Evolutionary conservation across 2,888 invertebrate genomes (phyloP), one percentile per base, ranked within the genome.

Genomic region (Drosophila crucigera): DNA sequence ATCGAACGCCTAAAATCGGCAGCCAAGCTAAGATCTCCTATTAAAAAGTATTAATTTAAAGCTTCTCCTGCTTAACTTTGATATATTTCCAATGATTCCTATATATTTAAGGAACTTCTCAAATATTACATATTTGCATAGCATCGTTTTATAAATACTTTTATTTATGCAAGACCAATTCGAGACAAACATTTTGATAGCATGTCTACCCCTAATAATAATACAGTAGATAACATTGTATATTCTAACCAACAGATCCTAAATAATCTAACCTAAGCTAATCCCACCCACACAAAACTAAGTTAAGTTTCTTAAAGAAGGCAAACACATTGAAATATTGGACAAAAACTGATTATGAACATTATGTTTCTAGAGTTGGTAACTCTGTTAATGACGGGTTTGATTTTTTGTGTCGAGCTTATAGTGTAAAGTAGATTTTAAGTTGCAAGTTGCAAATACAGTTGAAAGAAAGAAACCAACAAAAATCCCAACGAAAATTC

Each of bases 401-500:
- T 52, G 35, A 35, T 52, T 31, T n/a, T 19, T 54, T 41, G 47
- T 16, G 25, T 47, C 9, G 28, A 55, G 39, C 9, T 22, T 33
- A 3, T 30, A 31, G 28, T 10, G 47, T 47, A 47, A 9, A 19
- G 50, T 50, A 30, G 31, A 7, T n/a, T 39, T 41, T 68, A 68
- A 68, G 68, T 68, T 50, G 59, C 67, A 60, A 65, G 71, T 60
- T 67, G 63, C 70, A 63, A 56, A 39, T 14, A 68, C 61, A 67
- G 55, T 64, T 55, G 59, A 56, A n/a, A 59, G 55, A 68, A 64
- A 47, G 55, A 55, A 64, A 63, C 59, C 66, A 68, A 73, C 66
- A 68, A 63, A 74, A 73, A 69, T 60, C 66, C 64, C 74, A 77
- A 78, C 73, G 73, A 79, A 84, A 86, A 76, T 89, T 84, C 89